Evolutionary conservation across 1,140 invertebrate genomes (phyloP).

Genomic region (Ditylenchus dipsaci): DNA sequence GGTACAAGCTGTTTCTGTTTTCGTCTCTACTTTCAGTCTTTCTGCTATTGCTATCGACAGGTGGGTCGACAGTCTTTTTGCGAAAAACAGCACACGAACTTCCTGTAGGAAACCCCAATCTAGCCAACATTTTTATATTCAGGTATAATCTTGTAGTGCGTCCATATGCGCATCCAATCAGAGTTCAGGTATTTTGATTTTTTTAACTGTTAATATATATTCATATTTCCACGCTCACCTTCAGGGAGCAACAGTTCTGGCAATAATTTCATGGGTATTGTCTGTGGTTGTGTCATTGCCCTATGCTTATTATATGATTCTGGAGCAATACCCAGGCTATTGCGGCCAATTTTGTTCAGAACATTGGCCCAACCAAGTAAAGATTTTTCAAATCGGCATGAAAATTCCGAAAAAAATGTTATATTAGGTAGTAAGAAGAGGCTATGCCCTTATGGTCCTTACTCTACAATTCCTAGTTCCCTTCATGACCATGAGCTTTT

Average conservation of each 20-base stretch:
- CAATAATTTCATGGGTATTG: constrained; percentile 51
- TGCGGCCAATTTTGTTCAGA: constrained; percentile 52
- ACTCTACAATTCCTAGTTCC: constrained; percentile 55
- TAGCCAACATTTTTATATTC: too few species aligned
- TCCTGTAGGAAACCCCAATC: too few species aligned
- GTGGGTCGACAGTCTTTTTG: constrained; percentile 27
- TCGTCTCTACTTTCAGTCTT: constrained; percentile 53
- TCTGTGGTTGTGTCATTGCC: constrained; percentile 57
- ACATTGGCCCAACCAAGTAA: constrained; percentile 47
- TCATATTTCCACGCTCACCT: too few species aligned
- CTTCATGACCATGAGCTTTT: constrained; percentile 56
- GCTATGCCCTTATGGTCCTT: constrained; percentile 48
- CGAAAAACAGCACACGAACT: too few species aligned
- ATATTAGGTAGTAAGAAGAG: constrained; percentile 36
- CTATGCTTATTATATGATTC: constrained; percentile 54
- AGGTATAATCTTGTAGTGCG: constrained; percentile 55
- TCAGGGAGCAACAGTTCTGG: constrained; percentile 35
- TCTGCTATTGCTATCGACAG: constrained; percentile 56
- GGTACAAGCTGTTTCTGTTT: constrained; percentile 56
- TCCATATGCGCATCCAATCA: constrained; percentile 46
- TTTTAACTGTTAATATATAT: too few species aligned
- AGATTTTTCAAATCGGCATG: too few species aligned
- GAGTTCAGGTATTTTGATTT: too few species aligned
- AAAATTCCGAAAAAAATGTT: too few species aligned
- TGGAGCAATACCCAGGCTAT: constrained; percentile 46